Evolutionary conservation across 2,113 vertebrate genomes (phyloP).

Genomic region (Cyanoramphus novaezelandiae): DNA sequence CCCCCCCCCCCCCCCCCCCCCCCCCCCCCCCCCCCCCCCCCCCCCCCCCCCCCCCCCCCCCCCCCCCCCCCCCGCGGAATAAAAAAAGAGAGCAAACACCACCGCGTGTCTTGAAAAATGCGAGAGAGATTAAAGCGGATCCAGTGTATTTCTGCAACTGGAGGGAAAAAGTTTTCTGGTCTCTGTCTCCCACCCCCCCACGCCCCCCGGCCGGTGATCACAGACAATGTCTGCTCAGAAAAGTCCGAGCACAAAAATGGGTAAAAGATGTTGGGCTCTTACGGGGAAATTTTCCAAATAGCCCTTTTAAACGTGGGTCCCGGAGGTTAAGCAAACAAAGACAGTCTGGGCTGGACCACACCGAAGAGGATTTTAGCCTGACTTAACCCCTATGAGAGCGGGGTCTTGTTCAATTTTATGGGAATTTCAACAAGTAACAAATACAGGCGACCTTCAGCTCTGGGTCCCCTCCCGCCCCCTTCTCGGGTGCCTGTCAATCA

Average conservation of each 20-base stretch:
- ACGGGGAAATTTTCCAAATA: constrained; percentile 81
- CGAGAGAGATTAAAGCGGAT: neutral
- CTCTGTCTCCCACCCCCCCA: neutral
- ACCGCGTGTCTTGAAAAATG: neutral
- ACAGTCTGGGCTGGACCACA: constrained; percentile 90
- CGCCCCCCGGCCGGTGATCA: neutral
- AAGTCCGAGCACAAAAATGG: constrained; percentile 68
- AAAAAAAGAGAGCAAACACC: neutral
- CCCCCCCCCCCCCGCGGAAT: too few relatives aligned
- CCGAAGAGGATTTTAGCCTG: constrained; percentile 85
- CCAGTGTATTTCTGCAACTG: neutral
- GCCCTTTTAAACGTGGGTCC: constrained; percentile 86
- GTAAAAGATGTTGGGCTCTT: constrained; percentile 76
- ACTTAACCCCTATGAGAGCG: constrained; percentile 81
- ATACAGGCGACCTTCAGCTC: constrained; percentile 61
- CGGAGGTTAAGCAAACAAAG: constrained; percentile 94
- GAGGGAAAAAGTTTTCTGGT: neutral
- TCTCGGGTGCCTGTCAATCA: constrained; percentile 63
- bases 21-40: too few relatives aligned
- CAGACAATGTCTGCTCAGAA: constrained; percentile 25
- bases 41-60: too few relatives aligned
- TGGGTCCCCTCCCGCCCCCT: constrained; percentile 25
- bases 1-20: too few relatives aligned
- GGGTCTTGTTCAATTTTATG: constrained; percentile 87
- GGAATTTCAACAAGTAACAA: constrained; percentile 82